A percentile compares a stretch with the other conserved stretches of the same genome.
These are phyloP conservation scores for Myrmecophaga tridactyla DNA, from an alignment of 2,113 vertebrate species.

Conservation along the genomic window DNA sequence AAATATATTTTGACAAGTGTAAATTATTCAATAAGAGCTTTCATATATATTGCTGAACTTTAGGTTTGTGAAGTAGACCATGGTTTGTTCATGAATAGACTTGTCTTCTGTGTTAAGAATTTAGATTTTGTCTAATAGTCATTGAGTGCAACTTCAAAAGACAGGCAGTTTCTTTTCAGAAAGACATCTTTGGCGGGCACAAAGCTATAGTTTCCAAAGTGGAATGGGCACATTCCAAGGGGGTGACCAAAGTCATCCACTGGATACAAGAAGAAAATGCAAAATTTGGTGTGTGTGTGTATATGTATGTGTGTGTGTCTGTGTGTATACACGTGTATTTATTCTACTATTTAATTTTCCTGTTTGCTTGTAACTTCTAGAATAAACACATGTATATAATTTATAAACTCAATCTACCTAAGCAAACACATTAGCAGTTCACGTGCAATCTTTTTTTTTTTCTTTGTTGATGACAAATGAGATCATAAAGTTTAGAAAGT, in stretches of 20 bases:
- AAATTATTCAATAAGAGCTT: background rate
- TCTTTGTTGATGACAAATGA: background rate
- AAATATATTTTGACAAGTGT: background rate
- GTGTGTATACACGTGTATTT: no score
- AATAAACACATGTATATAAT: no score
- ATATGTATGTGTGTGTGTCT: no score
- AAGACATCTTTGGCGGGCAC: background rate
- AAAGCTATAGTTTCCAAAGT: background rate
- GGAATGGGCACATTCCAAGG: accelerated
- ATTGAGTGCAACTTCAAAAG: background rate
- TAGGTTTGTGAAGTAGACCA: background rate
- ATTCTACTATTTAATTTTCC: no score
- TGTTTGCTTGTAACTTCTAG: no score
- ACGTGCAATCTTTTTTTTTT: no score
- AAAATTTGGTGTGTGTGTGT: no score
- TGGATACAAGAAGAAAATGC: background rate
- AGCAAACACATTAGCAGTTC: background rate
- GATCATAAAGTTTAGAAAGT: background rate
- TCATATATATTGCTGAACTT: background rate
- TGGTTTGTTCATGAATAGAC: background rate
- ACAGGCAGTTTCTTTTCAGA: background rate
- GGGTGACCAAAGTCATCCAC: background rate
- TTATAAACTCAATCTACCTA: background rate
- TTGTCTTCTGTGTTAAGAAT: background rate
- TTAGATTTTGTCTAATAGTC: background rate